Percentiles rank a stretch among this genome's conserved stretches.
phyloP scores from a whole-genome alignment of 2,797 vertebrate species.

The Anguilla megastoma region DNA sequence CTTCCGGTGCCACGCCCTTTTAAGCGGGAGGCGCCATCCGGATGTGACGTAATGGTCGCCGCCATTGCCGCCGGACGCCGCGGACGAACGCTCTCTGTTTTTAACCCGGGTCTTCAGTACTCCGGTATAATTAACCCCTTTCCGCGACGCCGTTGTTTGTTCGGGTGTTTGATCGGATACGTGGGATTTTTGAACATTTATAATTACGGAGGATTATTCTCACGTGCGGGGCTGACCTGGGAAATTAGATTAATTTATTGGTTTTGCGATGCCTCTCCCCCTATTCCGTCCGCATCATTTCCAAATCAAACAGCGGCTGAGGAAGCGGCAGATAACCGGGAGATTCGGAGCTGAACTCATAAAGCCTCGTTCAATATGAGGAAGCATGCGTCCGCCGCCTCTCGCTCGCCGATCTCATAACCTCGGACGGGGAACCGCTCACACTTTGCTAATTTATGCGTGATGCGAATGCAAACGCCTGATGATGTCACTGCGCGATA shows the following conservation, averaged over 20 bases:
- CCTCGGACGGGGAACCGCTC: background rate
- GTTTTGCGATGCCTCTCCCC: conserved; percentile 1
- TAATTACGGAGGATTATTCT: background rate
- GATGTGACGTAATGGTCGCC: conserved; percentile 68
- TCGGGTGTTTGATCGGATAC: background rate
- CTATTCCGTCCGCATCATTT: background rate
- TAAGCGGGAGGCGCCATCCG: conserved; percentile 68
- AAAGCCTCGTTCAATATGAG: background rate
- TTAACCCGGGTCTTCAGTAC: conserved; percentile 17
- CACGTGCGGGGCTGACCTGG: background rate
- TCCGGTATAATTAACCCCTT: conserved; percentile 53
- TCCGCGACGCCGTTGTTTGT: conserved; percentile 35
- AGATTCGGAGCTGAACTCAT: conserved; percentile 11
- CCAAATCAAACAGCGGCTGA: background rate
- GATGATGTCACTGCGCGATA: background rate
- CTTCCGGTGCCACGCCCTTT: conserved; percentile 75
- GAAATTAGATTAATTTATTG: conserved; percentile 7
- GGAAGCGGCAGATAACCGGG: background rate
- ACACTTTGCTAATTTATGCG: background rate
- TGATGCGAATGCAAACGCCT: background rate
- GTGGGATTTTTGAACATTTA: background rate
- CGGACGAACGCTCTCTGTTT: conserved; percentile 44
- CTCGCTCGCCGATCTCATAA: background rate
- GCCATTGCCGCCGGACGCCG: too few species aligned
- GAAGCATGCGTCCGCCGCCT: background rate